These are phyloP conservation scores for Morus bassanus DNA, from an alignment of 2,797 vertebrate species.

Conservation along the genomic window DNA sequence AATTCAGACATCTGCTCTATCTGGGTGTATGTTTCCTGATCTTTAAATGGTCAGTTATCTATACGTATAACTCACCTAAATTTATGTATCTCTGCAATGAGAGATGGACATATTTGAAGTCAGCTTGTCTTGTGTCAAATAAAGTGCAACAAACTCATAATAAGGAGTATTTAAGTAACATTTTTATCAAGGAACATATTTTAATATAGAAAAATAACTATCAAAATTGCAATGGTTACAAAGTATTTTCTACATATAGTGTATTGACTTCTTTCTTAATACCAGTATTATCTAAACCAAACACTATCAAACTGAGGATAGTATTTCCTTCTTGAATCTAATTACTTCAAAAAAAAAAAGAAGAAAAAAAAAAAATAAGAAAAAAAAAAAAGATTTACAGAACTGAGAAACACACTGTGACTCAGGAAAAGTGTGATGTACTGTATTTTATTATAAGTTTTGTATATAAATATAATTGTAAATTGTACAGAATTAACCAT, in stretches of 20 bases:
- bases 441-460: slow-evolving; percentile 80
- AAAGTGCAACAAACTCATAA: slow-evolving; percentile 38
- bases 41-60: not conserved
- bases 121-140: slow-evolving; percentile 46
- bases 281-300: slow-evolving; percentile 64
- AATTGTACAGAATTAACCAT: slow-evolving; percentile 79
- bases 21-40: slow-evolving; percentile 14
- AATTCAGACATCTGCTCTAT: slow-evolving; percentile 33
- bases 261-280: slow-evolving; percentile 38
- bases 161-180: slow-evolving; percentile 25
- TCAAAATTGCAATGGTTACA: slow-evolving; percentile 29
- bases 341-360: slow-evolving; percentile 15
- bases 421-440: slow-evolving; percentile 69
- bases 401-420: slow-evolving; percentile 63
- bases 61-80: not conserved
- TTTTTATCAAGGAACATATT: slow-evolving; percentile 71
- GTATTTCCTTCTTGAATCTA: slow-evolving; percentile 44
- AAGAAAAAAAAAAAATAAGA: not conserved
- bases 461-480: slow-evolving; percentile 78
- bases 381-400: not conserved
- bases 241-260: slow-evolving; percentile 65
- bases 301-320: slow-evolving; percentile 30
- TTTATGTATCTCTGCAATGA: slow-evolving; percentile 11
- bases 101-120: not conserved
- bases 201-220: slow-evolving; percentile 67